Evolutionary conservation across 2,113 vertebrate genomes (phyloP).

Genomic region (Merops nubicus): DNA sequence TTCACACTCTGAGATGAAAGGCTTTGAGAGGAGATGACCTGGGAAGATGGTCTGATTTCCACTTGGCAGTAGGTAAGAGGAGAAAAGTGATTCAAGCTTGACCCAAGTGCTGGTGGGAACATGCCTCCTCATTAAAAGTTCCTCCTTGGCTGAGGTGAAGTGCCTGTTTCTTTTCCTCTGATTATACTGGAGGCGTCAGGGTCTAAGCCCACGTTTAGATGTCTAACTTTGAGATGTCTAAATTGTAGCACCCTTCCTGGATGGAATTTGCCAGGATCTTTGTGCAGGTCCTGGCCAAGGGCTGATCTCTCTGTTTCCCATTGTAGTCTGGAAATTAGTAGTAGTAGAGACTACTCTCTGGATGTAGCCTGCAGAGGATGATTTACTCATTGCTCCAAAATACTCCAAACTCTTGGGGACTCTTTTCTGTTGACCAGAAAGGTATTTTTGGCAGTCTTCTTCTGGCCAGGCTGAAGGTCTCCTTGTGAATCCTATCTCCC

Average conservation of each 20-base stretch:
- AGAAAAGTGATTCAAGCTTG: background rate
- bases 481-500: slow-evolving; percentile 40
- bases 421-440: slow-evolving; percentile 32
- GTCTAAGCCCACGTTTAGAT: background rate
- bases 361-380: background rate
- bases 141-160: background rate
- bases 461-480: slow-evolving; percentile 61
- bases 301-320: background rate
- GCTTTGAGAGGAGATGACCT: background rate
- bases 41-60: background rate
- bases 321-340: slow-evolving; percentile 41
- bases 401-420: slow-evolving; percentile 12
- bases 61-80: slow-evolving; percentile 6
- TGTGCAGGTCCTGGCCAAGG: slow-evolving; percentile 25
- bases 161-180: slow-evolving; percentile 21
- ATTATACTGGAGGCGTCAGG: background rate
- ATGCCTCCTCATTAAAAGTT: slow-evolving; percentile 7
- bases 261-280: slow-evolving; percentile 46
- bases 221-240: background rate
- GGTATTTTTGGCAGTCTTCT: slow-evolving; percentile 35
- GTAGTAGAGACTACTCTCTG: too few species aligned
- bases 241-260: background rate
- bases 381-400: slow-evolving; percentile 18
- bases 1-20: background rate
- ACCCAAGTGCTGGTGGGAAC: background rate